Evolutionary conservation across 1,140 invertebrate genomes (phyloP), one percentile per base, ranked within the genome.

Genomic region (Aphis craccivora): DNA sequence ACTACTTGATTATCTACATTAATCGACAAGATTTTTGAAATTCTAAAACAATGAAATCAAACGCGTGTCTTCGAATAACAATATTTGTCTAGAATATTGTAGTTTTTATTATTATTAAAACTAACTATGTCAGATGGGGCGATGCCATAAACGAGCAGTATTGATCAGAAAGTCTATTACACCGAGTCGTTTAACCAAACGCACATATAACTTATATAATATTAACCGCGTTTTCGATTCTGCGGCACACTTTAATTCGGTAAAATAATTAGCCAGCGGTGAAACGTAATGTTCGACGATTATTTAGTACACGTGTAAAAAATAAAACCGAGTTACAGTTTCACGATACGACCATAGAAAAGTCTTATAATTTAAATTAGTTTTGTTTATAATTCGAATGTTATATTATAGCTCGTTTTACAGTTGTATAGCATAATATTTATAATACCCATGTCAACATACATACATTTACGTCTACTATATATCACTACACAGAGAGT

Each of bases 111-210:
- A 30, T 60, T 76, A n/a, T 76, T 20, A 76, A 76, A 76, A 76
- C n/a, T n/a, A 76, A 76, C 60, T 76, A 67, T 67, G 60, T n/a
- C 30, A n/a, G 60, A 18, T 14, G n/a, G 30, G 30, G 60, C 30
- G 60, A 76, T 76, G 60, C 30, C 60, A 30, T n/a, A n/a, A 5
- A 76, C 60, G 30, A 76, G n/a, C 30, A 76, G 60, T 76, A 76
- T 76, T 76, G 60, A 76, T 76, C 60, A 76, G 60, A 76, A 76
- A 76, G 60, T 18, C 60, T 76, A n/a, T n/a, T n/a, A 76, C 60
- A 76, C 30, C 30, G 60, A 76, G n/a, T n/a, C 60, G 60, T 76
- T 76, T n/a, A 76, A 76, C 60, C 60, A 76, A 76, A 76, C 60
- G 60, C 14, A 76, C 60, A 76, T 30, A n/a, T 20, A 76, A n/a